Evolutionary conservation across 1,140 invertebrate genomes (phyloP), one percentile per base, ranked within the genome.

Genomic region (Drosophila repletoides): DNA sequence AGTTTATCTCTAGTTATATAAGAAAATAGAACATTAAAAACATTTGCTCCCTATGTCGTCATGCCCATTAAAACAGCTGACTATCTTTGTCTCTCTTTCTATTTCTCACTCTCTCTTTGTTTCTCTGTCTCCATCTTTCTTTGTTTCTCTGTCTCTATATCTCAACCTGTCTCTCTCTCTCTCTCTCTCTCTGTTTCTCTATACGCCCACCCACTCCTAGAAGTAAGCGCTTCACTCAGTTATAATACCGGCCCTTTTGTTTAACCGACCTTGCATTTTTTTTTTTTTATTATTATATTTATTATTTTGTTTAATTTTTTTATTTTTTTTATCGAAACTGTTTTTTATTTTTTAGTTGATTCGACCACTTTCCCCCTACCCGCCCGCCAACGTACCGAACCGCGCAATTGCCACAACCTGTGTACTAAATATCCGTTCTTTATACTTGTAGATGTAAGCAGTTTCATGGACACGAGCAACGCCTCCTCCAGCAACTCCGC

Each of bases 381-480:
- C 17, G 7, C 2, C 34, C 28, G 3, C 15, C 28, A 10, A 15
- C 48, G 12, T 4, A 5, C 10, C 52, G 24, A 3, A 29, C 15
- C 21, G 56, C 40, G 2, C 31, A 5, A 26, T 45, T 65, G 55
- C 49, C 65, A 80, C 36, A 48, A 53, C 36, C 33, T 53, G 75
- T 48, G 48, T 80, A 73, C 55, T 88, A 76, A 88, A 56, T 26
- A 14, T 15, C 6, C 55, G 6, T 58, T 29, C 53, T 33, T 53
- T 88, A 36, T 83, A 70, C 66, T 89, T 89, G 52, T 87, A 89
- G 87, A 89, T 89, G 70, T 72, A 10, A 64, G 10, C 61, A 59
- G 53, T 26, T 89, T 72, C 67, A 87, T 89, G 87, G 87, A 89
- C 46, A 89, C 81, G 17, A 76, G 65, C 26, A 28, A 72, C 5